Base-by-base conservation (phyloP, 2,113 vertebrate genomes). In the Antennarius striatus region DNA sequence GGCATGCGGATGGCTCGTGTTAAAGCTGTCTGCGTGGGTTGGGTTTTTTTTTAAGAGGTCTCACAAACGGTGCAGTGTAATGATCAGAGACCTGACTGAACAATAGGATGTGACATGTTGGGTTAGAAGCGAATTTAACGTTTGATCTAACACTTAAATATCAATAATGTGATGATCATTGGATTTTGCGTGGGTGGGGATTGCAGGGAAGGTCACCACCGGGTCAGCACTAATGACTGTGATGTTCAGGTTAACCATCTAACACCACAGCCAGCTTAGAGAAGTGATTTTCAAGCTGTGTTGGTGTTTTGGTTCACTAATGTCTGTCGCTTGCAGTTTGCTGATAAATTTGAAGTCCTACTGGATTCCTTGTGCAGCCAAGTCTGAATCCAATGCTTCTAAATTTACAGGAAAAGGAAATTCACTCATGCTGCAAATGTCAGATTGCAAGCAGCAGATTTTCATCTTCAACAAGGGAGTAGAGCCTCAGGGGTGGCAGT, bases 1-100 rank as follows among this genome's bases (percentile, higher is more conserved):
- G 74, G 15, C 78, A 73, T 55, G 65, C 73, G 72, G 59, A 75
- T 72, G 76, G 71, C 71, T 51, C 28, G 39, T 58, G 71, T 73
- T 69, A 47, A 22, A 52, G 32, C 67, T 45, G 64, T 36, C 43
- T 58, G 48, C 15, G 48, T 70, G 42, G 36, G 42, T 22, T 22
- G 22, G 22, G 22, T 22, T 22, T 30, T 53, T 39, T 54, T 36
- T 9, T 49, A 43, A 57, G 58, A 60, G 62, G 48, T 39, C 50
- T 46, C 42, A 70, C 15, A 53, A 6, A 55, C 22, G 22, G 11
- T 32, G 36, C 56, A 64, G 16, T 30, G 22, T 30, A 12, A 39
- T 47, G 43, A 3, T 10, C 5, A 13, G 29, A 77, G 12, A 46
- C 5, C 15, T 14, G 12, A 4, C 10, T 32, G 4, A 32, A 15